Evolutionary conservation across 2,888 invertebrate genomes (phyloP), one percentile per base, ranked within the genome.

Genomic region (Bursaphelenchus okinawaensis): DNA sequence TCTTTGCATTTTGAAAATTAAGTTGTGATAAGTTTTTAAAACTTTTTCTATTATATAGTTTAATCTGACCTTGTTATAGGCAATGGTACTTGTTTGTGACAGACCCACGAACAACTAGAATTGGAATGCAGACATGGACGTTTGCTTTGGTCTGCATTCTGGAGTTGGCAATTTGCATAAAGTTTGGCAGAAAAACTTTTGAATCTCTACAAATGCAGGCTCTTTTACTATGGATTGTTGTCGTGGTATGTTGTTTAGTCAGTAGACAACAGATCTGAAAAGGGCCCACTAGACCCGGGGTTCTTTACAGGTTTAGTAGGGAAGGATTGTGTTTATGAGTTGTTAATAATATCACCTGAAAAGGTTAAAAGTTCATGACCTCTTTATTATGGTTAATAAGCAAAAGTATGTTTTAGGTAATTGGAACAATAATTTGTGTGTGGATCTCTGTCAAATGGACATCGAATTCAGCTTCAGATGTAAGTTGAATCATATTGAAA

Each of bases 111-210:
- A 95, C 95, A 85, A 95, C 93, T 84, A 87, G 98, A 81, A 92
- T 98, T n/a, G 98, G 98, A 55, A 96, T 95, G 22, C 98, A 98
- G 83, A 95, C 95, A 84, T 98, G 96, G 96, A 93, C 98, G 8
- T 96, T 94, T 84, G 84, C 93, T 77, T 95, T 73, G 23, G 76
- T 81, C 23, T 75, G 77, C 20, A 73, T 75, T 16, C 65, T 81
- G n/a, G 81, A 81, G 59, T 75, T 79, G 0, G 75, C 81, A 0
- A 76, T 78, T 61, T 80, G 80, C 62, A 72, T 81, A 24, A 81
- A 81, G 55, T 81, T 81, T 67, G 80, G 81, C 24, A 74, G 79
- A n/a, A 58, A 69, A 7, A 75, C 76, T 72, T 73, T 81, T 63
- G 80, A 80, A 20, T 52, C 68, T 0, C 54, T 78, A 8, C 71